Base-by-base conservation (phyloP, 2,113 vertebrate species). In the Brachirus orientalis region DNA sequence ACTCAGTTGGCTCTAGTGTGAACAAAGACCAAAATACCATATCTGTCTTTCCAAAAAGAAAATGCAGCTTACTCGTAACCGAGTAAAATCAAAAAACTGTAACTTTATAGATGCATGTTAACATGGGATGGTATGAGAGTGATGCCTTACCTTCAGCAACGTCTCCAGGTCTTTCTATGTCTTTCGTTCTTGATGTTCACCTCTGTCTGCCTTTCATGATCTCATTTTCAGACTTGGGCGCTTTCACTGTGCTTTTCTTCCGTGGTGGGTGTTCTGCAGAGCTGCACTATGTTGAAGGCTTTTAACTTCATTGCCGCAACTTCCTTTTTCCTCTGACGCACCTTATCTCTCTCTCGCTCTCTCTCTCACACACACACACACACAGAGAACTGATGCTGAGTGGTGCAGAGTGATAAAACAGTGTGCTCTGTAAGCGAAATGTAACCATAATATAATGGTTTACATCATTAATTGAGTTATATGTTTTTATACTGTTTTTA, bases 301-400 rank as follows among this genome's bases (percentile, higher is more conserved):
- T 90, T 90, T 82, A 86, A 89, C 75, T 78, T 84, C 45, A 82
- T 73, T 65, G 14, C 84, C 83, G 75, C 89, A 87, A 90, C 88
- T 90, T 90, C 88, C 88, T 90, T 75, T 90, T 90, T 89, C 84
- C 82, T 85, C 82, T 88, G 81, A 83, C 88, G 81, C 88, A 82
- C 69, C 76, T n/a, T n/a, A n/a, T n/a, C 73, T 80, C 52, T 36
- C 51, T 10, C 41, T 17, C n/a, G 47, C 9, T 60, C 4, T 17
- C 67, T 37, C 58, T 48, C 41, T 48, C 40, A 61, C 35, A 54
- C 51, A 59, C 36, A 36, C 40, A 37, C 17, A 9, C 10, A 44
- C 4, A n/a, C 43, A 78, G 11, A 68, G 14, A 66, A 60, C 14
- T 67, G 63, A 44, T 47, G 37, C 56, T 57, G 19, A 59, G 47